These are phyloP conservation scores for Chaetoderma sp. DNA, from an alignment of 2,888 invertebrate genomes.

Conservation along the genomic window DNA sequence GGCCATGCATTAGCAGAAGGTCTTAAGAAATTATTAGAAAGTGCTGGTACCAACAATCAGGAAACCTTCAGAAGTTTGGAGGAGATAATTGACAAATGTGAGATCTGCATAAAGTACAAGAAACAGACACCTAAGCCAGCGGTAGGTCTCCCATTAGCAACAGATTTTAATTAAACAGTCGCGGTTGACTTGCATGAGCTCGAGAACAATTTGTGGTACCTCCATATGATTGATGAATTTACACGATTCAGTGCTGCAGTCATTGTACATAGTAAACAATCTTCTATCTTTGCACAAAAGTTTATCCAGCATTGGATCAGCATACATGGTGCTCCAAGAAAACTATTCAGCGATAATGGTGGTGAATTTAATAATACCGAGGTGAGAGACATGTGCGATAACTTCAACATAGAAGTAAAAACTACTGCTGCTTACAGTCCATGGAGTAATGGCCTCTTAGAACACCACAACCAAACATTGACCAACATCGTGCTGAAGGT, in stretches of 20 bases:
- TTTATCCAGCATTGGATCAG: too few relatives aligned
- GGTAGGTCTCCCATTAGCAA: constrained; percentile 10
- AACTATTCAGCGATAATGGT: constrained; percentile 16
- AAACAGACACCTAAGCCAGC: constrained; percentile 18
- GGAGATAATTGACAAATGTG: constrained; percentile 1
- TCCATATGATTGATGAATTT: too few relatives aligned
- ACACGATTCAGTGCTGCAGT: too few relatives aligned
- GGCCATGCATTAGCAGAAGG: constrained; percentile 20
- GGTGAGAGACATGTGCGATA: constrained; percentile 19
- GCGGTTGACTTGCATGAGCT: too few relatives aligned
- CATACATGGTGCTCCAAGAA: constrained; percentile 11
- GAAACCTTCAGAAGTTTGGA: neutral
- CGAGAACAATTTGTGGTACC: too few relatives aligned
- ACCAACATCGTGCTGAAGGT: constrained; percentile 21
- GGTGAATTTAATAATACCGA: constrained; percentile 17
- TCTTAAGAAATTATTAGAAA: neutral
- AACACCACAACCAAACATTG: constrained; percentile 24
- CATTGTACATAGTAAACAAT: too few relatives aligned
- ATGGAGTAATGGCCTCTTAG: constrained; percentile 21
- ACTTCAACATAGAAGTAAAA: constrained; percentile 18
- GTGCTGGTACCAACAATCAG: constrained; percentile 4
- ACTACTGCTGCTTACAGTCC: constrained; percentile 25
- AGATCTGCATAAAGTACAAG: neutral
- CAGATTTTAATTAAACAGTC: constrained; percentile 11
- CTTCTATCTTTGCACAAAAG: too few relatives aligned